phyloP scores from a whole-genome alignment of 2,888 invertebrate species.

The Entomobrya multifasciata region DNA sequence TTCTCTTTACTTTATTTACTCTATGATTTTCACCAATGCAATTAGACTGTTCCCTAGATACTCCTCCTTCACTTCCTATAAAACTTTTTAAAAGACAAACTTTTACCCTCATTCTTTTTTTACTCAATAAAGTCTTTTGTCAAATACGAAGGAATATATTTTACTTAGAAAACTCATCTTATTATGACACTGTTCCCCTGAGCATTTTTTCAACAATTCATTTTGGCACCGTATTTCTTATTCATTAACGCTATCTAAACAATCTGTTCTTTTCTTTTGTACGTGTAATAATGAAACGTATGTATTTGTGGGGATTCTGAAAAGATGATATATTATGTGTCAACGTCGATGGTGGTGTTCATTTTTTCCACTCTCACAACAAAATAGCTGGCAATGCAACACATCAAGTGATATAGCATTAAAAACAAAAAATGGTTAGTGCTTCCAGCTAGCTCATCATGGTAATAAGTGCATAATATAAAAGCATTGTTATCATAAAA shows the following conservation, averaged over 20 bases:
- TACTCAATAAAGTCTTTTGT: background rate
- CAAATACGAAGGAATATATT: background rate
- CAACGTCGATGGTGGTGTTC: background rate
- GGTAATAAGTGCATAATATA: background rate
- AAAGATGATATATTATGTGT: background rate
- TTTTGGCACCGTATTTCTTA: background rate
- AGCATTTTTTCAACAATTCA: background rate
- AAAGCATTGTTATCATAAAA: background rate
- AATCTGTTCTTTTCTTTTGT: background rate
- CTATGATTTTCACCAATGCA: too few species aligned
- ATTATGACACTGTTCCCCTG: background rate
- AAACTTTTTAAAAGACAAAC: background rate
- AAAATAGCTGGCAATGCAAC: background rate
- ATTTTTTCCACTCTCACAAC: too few species aligned
- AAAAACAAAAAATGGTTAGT: too few species aligned
- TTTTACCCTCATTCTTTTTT: background rate
- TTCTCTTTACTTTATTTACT: too few species aligned
- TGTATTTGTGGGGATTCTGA: background rate
- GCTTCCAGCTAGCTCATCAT: constrained; percentile 8
- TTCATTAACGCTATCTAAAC: background rate
- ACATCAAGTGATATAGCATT: background rate
- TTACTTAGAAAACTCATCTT: background rate
- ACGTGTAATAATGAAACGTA: background rate
- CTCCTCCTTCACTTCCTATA: background rate
- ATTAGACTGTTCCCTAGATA: too few species aligned